Conservation (phyloP, 1,140 invertebrate genomes). For the Spodoptera litura region DNA sequence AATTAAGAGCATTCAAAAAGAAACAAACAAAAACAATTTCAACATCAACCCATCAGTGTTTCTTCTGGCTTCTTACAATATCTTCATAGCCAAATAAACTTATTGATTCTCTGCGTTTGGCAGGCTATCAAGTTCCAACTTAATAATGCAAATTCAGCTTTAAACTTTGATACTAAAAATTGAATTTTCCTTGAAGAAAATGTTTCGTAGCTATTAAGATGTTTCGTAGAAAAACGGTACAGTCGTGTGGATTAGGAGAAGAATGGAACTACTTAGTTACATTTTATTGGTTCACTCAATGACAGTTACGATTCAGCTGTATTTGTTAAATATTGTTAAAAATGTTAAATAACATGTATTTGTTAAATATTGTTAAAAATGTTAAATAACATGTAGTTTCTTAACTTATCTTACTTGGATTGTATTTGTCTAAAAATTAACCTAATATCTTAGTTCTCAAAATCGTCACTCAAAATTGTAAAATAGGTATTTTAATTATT, state of each 20-base stretch:
- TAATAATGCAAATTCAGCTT: background rate
- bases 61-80: constrained; percentile 27
- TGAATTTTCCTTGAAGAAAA: background rate
- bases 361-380: too few species aligned
- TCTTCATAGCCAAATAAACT: constrained; percentile 41
- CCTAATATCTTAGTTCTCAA: too few species aligned
- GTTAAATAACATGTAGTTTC: too few species aligned
- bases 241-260: background rate
- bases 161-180: background rate
- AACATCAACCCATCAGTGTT: background rate
- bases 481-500: too few species aligned
- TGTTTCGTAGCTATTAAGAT: constrained; percentile 20
- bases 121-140: constrained; percentile 33
- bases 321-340: too few species aligned
- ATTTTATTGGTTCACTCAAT: constrained; percentile 11
- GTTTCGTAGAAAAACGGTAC: constrained; percentile 10
- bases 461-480: too few species aligned
- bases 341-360: too few species aligned
- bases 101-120: constrained; percentile 44
- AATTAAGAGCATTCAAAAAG: background rate
- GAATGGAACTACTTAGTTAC: background rate
- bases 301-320: background rate
- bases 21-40: background rate
- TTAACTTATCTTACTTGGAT: too few species aligned
- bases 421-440: too few species aligned